Base-by-base conservation (phyloP, 2,113 vertebrate species). In the Campylomormyrus tamandua region DNA sequence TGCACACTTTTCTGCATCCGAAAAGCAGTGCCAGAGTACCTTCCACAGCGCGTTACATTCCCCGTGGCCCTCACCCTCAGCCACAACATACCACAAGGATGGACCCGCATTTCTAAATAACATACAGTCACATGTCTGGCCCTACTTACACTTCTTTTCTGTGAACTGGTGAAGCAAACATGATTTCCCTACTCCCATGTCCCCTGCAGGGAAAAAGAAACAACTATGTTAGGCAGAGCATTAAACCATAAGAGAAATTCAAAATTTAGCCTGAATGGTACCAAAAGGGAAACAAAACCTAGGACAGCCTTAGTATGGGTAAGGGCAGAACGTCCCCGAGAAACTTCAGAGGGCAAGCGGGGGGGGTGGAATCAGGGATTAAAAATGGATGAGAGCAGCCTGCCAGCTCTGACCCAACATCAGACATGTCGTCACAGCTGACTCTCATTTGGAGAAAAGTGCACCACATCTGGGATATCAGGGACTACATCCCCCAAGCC, bases 161-260 rank as follows among this genome's bases (percentile, higher is more conserved):
- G 96, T 96, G 93, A 96, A 96, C 94, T 96, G 96, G 91, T 96
- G 96, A 93, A 96, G 96, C 94, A 96, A 96, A 94, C 96, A 96
- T 87, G 96, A 96, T 94, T 96, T 96, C 53, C 96, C 96, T 83
- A 96, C 96, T 48, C 96, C 96, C 96, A 96, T 96, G 91, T 96
- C 95, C 66, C 96, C 95, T 96, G 91, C 89, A 56, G 27, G 93
- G 83, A 88, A 88, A 39, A 74, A 24, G 31, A 87, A 9, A n/a
- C 3, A 77, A 27, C 21, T 6, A 53, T 77, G 53, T 80, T 80
- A 80, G 35, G 17, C 31, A 80, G 31, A 80, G 74, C 74, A 42
- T 80, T 80, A 80, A 80, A 80, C 35, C 31, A 80, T 11, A 74
- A 74, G 70, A 77, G 31, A 77, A 77, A 77, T 17, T 77, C 66